Evolutionary conservation across 2,888 invertebrate species (phyloP).

Genomic region (Lithophane ornitopus): DNA sequence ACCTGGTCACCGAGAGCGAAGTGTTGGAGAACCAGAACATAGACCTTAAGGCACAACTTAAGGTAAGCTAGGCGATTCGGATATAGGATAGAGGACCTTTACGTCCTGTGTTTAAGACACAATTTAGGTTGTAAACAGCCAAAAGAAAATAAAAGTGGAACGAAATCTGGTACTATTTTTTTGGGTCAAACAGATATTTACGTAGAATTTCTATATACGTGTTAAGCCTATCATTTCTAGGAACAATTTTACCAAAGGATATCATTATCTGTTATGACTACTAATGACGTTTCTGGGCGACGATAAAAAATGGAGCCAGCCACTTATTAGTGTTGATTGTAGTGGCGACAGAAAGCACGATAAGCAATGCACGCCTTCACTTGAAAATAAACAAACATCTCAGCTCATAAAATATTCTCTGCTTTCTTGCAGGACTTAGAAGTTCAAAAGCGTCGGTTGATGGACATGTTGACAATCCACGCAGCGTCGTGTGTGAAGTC

Average conservation of each 20-base stretch:
- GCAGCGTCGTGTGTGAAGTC: conserved; percentile 93
- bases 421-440: conserved; percentile 92
- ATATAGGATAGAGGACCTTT: background rate
- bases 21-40: conserved; percentile 96
- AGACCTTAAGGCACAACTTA: conserved; percentile 95
- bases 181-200: conserved; percentile 11
- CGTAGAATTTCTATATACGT: conserved; percentile 8
- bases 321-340: conserved; percentile 68
- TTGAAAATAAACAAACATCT: conserved; percentile 25
- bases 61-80: conserved; percentile 74
- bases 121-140: background rate
- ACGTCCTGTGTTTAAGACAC: background rate
- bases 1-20: conserved; percentile 96
- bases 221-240: conserved; percentile 41
- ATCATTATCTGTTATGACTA: conserved; percentile 64
- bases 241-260: conserved; percentile 50
- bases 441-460: conserved; percentile 94
- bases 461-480: conserved; percentile 95
- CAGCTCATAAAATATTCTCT: conserved; percentile 27
- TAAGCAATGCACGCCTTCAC: conserved; percentile 51
- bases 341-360: conserved; percentile 57
- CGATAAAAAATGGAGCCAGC: conserved; percentile 68
- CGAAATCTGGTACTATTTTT: background rate
- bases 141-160: conserved; percentile 6
- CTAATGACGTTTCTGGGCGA: conserved; percentile 58